These are phyloP conservation scores for Bedellia somnulentella DNA, from an alignment of 2,888 invertebrate genomes.

Conservation along the genomic window DNA sequence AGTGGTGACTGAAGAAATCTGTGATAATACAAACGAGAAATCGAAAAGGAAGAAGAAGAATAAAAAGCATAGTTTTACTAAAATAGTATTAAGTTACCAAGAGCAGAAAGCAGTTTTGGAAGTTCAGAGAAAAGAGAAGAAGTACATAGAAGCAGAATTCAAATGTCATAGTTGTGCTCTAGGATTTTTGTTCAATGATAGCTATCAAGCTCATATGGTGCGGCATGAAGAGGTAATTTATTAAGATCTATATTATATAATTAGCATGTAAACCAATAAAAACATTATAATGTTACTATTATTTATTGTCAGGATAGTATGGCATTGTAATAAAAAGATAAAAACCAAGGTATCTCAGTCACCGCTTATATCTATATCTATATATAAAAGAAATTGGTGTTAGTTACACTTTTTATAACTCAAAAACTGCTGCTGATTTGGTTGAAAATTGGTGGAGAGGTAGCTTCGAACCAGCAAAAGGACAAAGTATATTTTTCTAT, in stretches of 20 bases:
- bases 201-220: conserved; percentile 50
- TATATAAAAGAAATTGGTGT: too few species aligned
- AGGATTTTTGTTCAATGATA: conserved; percentile 41
- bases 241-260: neutral
- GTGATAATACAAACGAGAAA: conserved; percentile 12
- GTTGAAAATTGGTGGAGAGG: too few species aligned
- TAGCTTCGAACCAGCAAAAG: too few species aligned
- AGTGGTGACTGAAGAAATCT: conserved; percentile 1
- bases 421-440: too few species aligned
- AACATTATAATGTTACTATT: too few species aligned
- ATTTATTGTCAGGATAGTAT: too few species aligned
- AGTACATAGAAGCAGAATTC: conserved; percentile 36
- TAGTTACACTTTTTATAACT: too few species aligned
- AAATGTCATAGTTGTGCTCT: conserved; percentile 42
- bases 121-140: conserved; percentile 29
- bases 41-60: conserved; percentile 14
- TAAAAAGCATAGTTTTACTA: conserved; percentile 21
- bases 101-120: conserved; percentile 40
- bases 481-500: too few species aligned
- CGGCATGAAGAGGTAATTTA: conserved; percentile 42
- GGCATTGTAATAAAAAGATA: too few species aligned
- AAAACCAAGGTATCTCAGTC: too few species aligned
- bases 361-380: too few species aligned
- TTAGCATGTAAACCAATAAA: too few species aligned
- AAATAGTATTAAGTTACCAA: conserved; percentile 26